Conservation (phyloP, 2,797 vertebrate species). For the Pseudochaenichthys georgianus region DNA sequence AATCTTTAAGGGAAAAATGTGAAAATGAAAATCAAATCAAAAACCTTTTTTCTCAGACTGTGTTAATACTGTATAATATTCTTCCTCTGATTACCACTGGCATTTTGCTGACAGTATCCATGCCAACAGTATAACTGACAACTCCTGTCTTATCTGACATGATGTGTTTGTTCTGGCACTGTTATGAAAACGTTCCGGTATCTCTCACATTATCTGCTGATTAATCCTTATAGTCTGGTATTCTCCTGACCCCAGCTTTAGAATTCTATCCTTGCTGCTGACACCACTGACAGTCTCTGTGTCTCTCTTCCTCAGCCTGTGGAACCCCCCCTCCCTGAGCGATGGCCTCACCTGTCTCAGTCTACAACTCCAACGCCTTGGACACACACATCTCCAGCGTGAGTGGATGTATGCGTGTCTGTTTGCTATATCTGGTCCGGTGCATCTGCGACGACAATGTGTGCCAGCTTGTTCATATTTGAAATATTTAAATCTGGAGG, state of each 20-base stretch:
- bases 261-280: not conserved
- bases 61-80: not conserved
- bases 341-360: slow-evolving; percentile 85
- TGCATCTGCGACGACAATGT: not conserved
- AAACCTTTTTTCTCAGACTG: not conserved
- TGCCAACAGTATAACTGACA: not conserved
- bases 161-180: not conserved
- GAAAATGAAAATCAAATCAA: not conserved
- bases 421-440: not conserved
- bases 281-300: slow-evolving; percentile 4
- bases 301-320: slow-evolving; percentile 61
- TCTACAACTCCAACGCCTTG: slow-evolving; percentile 79
- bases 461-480: not conserved
- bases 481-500: not conserved
- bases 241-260: not conserved
- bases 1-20: no score
- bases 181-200: not conserved
- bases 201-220: not conserved
- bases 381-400: slow-evolving; percentile 80
- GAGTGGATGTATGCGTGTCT: slow-evolving; percentile 48
- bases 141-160: not conserved
- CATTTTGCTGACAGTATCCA: not conserved
- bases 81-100: not conserved
- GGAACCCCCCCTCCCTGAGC: slow-evolving; percentile 72
- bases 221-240: not conserved